phyloP scores from a whole-genome alignment of 2,888 invertebrate species.

The Saturnia pavonia region DNA sequence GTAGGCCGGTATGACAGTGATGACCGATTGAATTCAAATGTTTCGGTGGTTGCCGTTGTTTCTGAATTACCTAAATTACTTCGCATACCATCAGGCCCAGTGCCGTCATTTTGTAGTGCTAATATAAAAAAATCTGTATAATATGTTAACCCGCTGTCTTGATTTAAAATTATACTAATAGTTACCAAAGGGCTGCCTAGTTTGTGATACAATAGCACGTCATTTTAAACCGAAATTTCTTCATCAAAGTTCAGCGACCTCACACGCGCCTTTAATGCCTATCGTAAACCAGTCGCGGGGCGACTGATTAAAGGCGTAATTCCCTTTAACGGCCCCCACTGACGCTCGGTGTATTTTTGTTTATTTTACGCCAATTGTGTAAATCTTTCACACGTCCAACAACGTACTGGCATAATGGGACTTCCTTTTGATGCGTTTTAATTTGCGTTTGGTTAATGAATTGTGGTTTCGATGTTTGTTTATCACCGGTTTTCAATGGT shows the following conservation, averaged over 20 bases:
- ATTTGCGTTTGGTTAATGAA: slow-evolving; percentile 32
- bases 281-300: slow-evolving; percentile 62
- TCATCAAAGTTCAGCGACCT: slow-evolving; percentile 63
- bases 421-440: slow-evolving; percentile 41
- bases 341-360: slow-evolving; percentile 50
- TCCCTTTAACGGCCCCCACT: slow-evolving; percentile 47
- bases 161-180: not conserved
- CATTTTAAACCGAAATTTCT: slow-evolving; percentile 30
- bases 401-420: slow-evolving; percentile 30
- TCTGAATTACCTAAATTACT: no score
- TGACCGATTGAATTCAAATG: no score
- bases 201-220: slow-evolving; percentile 9
- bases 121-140: no score
- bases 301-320: slow-evolving; percentile 63
- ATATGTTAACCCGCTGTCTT: not conserved
- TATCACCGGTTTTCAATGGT: slow-evolving; percentile 7
- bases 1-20: no score
- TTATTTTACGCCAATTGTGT: slow-evolving; percentile 56
- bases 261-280: slow-evolving; percentile 57
- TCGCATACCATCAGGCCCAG: no score
- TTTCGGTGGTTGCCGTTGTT: no score
- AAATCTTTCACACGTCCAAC: slow-evolving; percentile 46
- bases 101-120: no score
- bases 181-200: not conserved
- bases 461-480: slow-evolving; percentile 25